Evolutionary conservation across 2,797 vertebrate genomes (phyloP).

Genomic region (Galago senegalensis): DNA sequence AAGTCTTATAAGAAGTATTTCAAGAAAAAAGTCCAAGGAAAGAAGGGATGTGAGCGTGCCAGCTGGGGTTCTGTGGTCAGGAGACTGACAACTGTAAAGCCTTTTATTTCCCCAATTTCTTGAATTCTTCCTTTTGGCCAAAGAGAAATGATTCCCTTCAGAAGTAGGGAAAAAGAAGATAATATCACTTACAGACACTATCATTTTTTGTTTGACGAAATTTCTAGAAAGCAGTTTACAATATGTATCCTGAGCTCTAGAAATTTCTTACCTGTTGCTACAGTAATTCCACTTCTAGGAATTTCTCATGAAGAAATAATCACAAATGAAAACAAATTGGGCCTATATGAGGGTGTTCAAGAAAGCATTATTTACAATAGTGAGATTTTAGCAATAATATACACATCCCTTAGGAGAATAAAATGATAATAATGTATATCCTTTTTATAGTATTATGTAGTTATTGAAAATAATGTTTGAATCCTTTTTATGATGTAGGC

Average conservation of each 20-base stretch:
- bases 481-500: slow-evolving; percentile 17
- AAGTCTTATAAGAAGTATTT: too few species aligned
- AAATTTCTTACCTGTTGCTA: slow-evolving; percentile 18
- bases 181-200: background rate
- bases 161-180: background rate
- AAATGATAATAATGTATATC: slow-evolving; percentile 33
- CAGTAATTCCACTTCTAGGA: slow-evolving; percentile 1
- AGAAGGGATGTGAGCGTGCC: background rate
- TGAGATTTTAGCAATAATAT: slow-evolving; percentile 23
- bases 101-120: background rate
- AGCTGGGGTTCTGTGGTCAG: background rate
- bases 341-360: background rate
- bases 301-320: slow-evolving; percentile 66
- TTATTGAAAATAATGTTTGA: slow-evolving; percentile 18
- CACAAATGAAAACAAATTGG: slow-evolving; percentile 54
- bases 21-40: background rate
- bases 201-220: background rate
- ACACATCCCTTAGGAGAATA: slow-evolving; percentile 33
- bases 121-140: background rate
- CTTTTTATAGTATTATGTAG: background rate
- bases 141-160: background rate
- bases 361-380: slow-evolving; percentile 30
- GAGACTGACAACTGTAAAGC: background rate
- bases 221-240: slow-evolving; percentile 2
- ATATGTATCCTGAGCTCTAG: background rate